phyloP scores from a whole-genome alignment of 2,113 vertebrate genomes.

The Labrus mixtus region DNA sequence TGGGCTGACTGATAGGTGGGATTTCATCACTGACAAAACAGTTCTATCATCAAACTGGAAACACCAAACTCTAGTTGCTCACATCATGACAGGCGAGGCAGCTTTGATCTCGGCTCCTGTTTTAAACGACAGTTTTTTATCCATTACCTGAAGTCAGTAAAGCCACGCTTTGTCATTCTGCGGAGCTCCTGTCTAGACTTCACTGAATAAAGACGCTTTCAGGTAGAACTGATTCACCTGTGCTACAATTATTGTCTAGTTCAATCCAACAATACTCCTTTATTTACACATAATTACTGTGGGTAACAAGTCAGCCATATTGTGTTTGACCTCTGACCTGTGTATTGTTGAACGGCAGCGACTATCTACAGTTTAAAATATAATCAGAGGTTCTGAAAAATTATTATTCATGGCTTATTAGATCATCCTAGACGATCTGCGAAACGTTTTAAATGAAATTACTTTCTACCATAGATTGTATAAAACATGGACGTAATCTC shows the following conservation, averaged over 20 bases:
- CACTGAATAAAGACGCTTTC: slow-evolving; percentile 20
- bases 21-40: slow-evolving; percentile 46
- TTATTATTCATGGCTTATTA: no score
- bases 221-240: slow-evolving; percentile 33
- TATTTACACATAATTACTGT: not conserved
- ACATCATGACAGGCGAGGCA: slow-evolving; percentile 21
- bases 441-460: no score
- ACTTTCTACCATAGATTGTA: no score
- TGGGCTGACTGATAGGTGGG: slow-evolving; percentile 37
- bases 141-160: slow-evolving; percentile 41
- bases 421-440: no score
- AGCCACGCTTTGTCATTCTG: slow-evolving; percentile 49
- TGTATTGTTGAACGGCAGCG: not conserved
- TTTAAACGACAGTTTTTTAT: slow-evolving; percentile 41
- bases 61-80: slow-evolving; percentile 23
- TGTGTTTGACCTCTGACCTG: not conserved
- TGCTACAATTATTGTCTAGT: slow-evolving; percentile 4
- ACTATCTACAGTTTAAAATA: not conserved
- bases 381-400: no score
- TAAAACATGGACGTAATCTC: no score
- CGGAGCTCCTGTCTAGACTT: slow-evolving; percentile 36
- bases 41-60: slow-evolving; percentile 45
- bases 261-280: not conserved
- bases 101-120: slow-evolving; percentile 48
- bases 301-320: not conserved